Conservation (phyloP, 2,113 vertebrate genomes). For the Leucosticte australis region DNA sequence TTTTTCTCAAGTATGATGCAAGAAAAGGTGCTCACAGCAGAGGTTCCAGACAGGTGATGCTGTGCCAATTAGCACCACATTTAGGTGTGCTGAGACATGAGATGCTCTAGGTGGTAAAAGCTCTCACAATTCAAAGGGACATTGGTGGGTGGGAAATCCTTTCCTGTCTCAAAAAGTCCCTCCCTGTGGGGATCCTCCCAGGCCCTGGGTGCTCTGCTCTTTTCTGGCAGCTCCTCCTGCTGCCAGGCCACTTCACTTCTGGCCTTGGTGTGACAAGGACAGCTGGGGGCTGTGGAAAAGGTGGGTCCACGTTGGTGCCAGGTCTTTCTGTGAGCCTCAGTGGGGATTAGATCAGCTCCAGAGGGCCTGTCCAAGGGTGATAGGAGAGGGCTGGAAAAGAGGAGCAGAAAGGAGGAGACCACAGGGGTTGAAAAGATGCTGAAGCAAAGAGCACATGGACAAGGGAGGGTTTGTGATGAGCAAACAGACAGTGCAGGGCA, state of each 20-base stretch:
- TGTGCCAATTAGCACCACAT: background rate
- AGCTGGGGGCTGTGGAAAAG: background rate
- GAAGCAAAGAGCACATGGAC: background rate
- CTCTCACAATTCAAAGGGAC: background rate
- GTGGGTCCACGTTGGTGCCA: background rate
- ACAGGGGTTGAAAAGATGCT: fast-evolving
- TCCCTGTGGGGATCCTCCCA: background rate
- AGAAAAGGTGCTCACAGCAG: background rate
- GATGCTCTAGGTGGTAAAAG: background rate
- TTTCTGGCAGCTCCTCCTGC: background rate
- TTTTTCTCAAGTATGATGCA: background rate
- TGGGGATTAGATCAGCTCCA: background rate
- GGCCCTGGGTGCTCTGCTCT: fast-evolving
- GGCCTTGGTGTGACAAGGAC: fast-evolving
- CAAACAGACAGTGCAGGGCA: background rate
- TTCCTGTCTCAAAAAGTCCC: background rate
- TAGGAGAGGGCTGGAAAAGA: background rate
- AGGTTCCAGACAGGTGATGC: background rate
- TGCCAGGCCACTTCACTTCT: background rate
- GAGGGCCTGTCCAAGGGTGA: background rate
- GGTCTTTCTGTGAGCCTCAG: background rate
- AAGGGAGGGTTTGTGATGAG: background rate
- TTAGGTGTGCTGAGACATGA: background rate
- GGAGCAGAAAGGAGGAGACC: background rate
- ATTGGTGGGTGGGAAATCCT: fast-evolving